A percentile compares a stretch with the other conserved stretches of the same genome.
Conservation (phyloP, 30 jellyfish, hydroid and myxozoan species). For the Aurelia coerulea region DNA sequence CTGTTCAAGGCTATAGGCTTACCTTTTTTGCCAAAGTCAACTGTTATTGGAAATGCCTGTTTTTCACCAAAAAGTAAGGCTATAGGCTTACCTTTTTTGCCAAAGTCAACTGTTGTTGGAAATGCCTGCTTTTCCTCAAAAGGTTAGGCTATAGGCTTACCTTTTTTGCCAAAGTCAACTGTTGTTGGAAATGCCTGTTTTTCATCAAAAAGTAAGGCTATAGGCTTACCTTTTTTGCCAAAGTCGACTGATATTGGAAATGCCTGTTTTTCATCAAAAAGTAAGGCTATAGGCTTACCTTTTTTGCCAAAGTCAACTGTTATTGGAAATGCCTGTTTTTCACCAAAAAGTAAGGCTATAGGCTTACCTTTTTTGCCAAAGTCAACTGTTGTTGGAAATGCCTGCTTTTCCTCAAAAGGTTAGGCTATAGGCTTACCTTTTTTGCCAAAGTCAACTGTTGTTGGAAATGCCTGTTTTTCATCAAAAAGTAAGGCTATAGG, state of each 20-base stretch:
- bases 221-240: not conserved
- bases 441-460: not conserved
- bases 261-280: not conserved
- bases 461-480: not conserved
- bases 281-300: not conserved
- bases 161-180: not conserved
- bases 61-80: not conserved
- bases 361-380: not conserved
- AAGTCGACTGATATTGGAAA: not conserved
- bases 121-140: not conserved
- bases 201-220: not conserved
- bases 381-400: too few relatives aligned
- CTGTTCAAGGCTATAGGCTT: not conserved
- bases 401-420: too few relatives aligned
- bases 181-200: not conserved
- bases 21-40: not conserved
- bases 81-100: not conserved
- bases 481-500: not conserved
- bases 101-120: not conserved
- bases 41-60: not conserved
- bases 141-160: not conserved
- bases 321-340: not conserved
- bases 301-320: not conserved
- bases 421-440: not conserved
- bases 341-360: not conserved